Percentiles rank a stretch among this genome's conserved stretches.
Evolutionary conservation across 1,140 invertebrate species (phyloP).

Genomic region (Episyrphus balteatus): DNA sequence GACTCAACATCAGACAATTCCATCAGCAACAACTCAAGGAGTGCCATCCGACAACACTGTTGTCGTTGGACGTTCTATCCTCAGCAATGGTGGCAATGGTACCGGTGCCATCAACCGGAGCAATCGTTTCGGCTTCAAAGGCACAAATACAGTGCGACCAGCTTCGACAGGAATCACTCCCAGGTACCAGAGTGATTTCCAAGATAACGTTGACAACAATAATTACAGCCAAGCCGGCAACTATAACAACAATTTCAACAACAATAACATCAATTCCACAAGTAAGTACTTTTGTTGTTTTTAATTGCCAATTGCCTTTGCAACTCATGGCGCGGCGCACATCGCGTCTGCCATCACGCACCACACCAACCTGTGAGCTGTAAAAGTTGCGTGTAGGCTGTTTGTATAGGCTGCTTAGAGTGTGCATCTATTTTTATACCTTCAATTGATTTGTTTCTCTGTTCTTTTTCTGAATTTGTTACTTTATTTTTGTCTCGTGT

Average conservation of each 20-base stretch:
- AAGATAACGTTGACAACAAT: conserved; percentile 14
- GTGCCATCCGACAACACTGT: neutral
- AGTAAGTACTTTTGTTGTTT: neutral
- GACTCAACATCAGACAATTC: conserved; percentile 1
- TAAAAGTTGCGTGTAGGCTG: too few species aligned
- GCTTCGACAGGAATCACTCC: conserved; percentile 18
- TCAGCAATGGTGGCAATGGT: neutral
- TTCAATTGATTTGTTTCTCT: neutral
- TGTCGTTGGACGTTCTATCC: neutral
- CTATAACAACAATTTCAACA: conserved; percentile 9
- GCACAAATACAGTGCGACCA: conserved; percentile 23
- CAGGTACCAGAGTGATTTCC: conserved; percentile 11
- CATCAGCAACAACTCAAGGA: neutral
- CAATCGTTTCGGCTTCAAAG: conserved; percentile 31
- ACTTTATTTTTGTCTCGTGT: neutral
- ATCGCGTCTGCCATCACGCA: too few species aligned
- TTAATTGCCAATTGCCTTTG: neutral
- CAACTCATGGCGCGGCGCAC: too few species aligned
- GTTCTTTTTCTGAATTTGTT: neutral
- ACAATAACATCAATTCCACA: conserved; percentile 1
- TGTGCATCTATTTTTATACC: too few species aligned
- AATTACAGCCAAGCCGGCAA: conserved; percentile 4
- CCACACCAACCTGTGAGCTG: too few species aligned
- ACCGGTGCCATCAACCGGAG: conserved; percentile 1
- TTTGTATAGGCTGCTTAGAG: too few species aligned